Conservation (phyloP, 2,888 invertebrate genomes). For the Zygaena filipendulae region DNA sequence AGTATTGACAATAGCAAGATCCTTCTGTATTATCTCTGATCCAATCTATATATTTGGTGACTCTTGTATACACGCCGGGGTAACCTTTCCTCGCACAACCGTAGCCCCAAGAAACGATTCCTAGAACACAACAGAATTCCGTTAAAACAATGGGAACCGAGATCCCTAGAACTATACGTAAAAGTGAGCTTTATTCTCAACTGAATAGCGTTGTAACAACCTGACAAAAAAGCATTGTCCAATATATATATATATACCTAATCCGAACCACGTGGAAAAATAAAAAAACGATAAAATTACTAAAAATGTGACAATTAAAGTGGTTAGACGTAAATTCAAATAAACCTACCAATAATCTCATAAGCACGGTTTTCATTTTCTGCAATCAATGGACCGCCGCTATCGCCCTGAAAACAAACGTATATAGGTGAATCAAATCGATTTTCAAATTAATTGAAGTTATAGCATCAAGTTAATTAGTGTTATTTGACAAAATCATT, state of each 20-base stretch:
- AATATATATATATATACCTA: too few relatives aligned
- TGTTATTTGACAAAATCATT: too few relatives aligned
- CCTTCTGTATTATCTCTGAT: conserved; percentile 80
- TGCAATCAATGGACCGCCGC: conserved; percentile 80
- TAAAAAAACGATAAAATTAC: too few relatives aligned
- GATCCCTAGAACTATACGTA: too few relatives aligned
- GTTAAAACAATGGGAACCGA: not conserved
- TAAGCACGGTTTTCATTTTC: conserved; percentile 75
- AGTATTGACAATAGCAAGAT: conserved; percentile 83
- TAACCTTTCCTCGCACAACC: conserved; percentile 87
- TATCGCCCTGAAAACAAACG: conserved; percentile 75
- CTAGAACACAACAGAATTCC: conserved; percentile 41
- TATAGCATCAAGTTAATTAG: too few relatives aligned
- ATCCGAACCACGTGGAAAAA: too few relatives aligned
- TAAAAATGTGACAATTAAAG: too few relatives aligned
- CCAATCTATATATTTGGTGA: conserved; percentile 86
- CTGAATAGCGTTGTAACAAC: too few relatives aligned
- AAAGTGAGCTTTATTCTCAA: too few relatives aligned
- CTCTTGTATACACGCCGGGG: conserved; percentile 86
- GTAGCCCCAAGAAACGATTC: conserved; percentile 89
- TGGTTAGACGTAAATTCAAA: not conserved
- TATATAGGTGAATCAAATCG: not conserved
- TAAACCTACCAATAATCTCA: conserved; percentile 80
- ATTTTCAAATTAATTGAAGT: conserved; percentile 2
- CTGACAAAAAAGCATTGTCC: too few relatives aligned